These are phyloP conservation scores for Actinernus sp. DNA, from an alignment of 92 coral and sea anemone genomes.

Conservation along the genomic window DNA sequence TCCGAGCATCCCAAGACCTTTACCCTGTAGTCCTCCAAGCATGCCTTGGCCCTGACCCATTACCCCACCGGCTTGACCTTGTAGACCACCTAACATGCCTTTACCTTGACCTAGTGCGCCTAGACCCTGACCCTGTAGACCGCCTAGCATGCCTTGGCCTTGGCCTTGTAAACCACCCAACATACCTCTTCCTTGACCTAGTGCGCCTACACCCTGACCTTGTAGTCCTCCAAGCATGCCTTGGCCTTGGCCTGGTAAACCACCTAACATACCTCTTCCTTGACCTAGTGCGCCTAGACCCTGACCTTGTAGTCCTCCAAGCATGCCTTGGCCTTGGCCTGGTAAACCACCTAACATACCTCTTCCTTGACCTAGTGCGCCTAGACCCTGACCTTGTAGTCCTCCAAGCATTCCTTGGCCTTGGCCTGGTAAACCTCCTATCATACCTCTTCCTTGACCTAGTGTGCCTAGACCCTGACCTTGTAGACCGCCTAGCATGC, in stretches of 20 bases:
- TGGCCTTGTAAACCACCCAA: conserved; percentile 62
- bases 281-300: conserved; percentile 68
- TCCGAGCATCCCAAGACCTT: conserved; percentile 43
- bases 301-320: conserved; percentile 53
- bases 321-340: conserved; percentile 50
- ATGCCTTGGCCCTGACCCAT: conserved; percentile 56
- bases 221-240: conserved; percentile 38
- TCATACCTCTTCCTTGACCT: conserved; percentile 43
- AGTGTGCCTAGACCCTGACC: conserved; percentile 58
- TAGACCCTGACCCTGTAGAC: conserved; percentile 68
- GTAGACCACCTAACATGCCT: conserved; percentile 69
- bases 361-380: conserved; percentile 21
- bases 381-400: conserved; percentile 40
- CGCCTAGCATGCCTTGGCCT: conserved; percentile 47
- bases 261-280: conserved; percentile 53
- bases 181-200: conserved; percentile 81
- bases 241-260: conserved; percentile 22
- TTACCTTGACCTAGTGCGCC: conserved; percentile 73
- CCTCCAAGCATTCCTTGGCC: conserved; percentile 54
- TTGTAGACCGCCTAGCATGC: conserved; percentile 29
- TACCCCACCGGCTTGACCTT: conserved; percentile 69
- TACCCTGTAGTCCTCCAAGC: conserved; percentile 38
- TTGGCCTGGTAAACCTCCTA: conserved; percentile 67
- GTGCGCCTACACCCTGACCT: conserved; percentile 66
- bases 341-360: conserved; percentile 26